Percentiles rank a stretch among this genome's conserved stretches.
phyloP scores from a whole-genome alignment of 1,140 invertebrate genomes.

The Acyrthosiphon pisum region DNA sequence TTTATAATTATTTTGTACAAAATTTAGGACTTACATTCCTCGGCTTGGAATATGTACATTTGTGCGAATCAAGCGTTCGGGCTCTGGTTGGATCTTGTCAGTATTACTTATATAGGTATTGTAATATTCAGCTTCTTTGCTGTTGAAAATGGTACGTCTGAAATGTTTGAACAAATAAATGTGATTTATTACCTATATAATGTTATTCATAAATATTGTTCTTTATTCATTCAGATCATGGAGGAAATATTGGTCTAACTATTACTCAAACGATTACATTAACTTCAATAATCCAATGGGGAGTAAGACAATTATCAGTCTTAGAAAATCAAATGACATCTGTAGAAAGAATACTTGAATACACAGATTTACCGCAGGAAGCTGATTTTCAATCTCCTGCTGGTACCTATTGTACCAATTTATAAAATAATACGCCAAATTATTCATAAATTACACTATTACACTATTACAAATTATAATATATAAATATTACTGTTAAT shows the following conservation, averaged over 20 bases:
- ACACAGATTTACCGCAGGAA: conserved; percentile 73
- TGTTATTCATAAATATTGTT: neutral
- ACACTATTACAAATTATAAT: neutral
- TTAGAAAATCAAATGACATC: conserved; percentile 78
- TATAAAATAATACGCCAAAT: conserved; percentile 61
- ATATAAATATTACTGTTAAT: conserved; percentile 59
- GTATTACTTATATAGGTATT: neutral
- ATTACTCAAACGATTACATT: conserved; percentile 84
- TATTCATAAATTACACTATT: neutral
- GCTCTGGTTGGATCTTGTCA: neutral
- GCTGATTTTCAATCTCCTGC: conserved; percentile 63
- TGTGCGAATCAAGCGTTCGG: neutral
- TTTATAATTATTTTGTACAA: neutral
- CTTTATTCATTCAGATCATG: conserved; percentile 61
- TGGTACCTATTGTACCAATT: conserved; percentile 61
- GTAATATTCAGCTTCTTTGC: neutral
- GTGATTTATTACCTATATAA: neutral
- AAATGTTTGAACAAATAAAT: neutral
- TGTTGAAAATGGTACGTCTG: neutral
- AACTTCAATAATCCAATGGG: conserved; percentile 84
- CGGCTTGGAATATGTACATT: neutral
- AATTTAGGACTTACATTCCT: neutral
- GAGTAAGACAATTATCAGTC: conserved; percentile 66
- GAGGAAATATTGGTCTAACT: conserved; percentile 79
- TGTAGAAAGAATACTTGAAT: conserved; percentile 80